Evolutionary conservation across 2,888 invertebrate genomes (phyloP), one percentile per base, ranked within the genome.

Genomic region (Lypha dubia): DNA sequence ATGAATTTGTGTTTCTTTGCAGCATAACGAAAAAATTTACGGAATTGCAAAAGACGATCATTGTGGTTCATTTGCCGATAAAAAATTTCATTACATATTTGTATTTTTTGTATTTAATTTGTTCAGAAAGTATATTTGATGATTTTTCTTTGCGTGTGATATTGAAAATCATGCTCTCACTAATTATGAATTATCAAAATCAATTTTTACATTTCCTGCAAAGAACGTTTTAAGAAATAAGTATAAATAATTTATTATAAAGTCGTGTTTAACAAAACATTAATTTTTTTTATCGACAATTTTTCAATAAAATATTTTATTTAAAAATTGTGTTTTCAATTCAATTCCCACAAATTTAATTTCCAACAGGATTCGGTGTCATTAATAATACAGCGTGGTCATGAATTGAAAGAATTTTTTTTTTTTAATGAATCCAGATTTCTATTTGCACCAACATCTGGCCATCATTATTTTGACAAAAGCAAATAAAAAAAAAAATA

Each of bases 401-500:
- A 83, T 68, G 74, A 63, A 49, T 62, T 76, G 46, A 62, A 71
- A 60, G 22, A 2, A 65, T 46, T 32, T 49, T 11, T 62, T 15
- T 62, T 13, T 28, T 7, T 73, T 13, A 41, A 41, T 65, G 3
- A 44, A 56, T 24, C 13, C 35, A 9, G 22, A 7, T 49, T 38
- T 22, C 3, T 60, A 56, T 32, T 32, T 17, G 17, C 13, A 13
- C 60, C 58, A 65, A 56, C 32, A 68, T 35, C 38, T 76, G 67
- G 56, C 58, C 76, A 53, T 76, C 49, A 68, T 67, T 60, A 60
- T 67, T n/a, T 76, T 60, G 49, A 76, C 58, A 49, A 58, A 68
- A 49, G 58, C 58, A 83, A 83, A 83, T 79, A 76, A 49, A 49
- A 58, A 68, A 49, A 49, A 46, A 83, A 83, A 83, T 79, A 79